These are phyloP conservation scores for Numenius phaeopus DNA, from an alignment of 2,797 vertebrate genomes.

Conservation along the genomic window DNA sequence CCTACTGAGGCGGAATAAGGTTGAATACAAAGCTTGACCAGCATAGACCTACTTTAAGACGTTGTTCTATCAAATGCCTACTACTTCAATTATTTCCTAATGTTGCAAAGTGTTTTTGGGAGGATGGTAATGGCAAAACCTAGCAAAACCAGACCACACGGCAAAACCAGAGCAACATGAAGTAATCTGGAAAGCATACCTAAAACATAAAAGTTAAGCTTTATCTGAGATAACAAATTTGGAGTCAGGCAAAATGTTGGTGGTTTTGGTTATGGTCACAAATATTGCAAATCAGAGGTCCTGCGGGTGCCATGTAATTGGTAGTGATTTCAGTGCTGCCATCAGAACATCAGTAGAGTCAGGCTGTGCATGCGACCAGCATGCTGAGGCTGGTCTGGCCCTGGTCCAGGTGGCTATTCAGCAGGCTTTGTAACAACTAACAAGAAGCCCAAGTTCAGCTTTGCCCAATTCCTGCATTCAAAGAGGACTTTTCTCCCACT, in stretches of 20 bases:
- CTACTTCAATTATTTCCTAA: neutral
- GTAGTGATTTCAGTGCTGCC: neutral
- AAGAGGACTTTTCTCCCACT: neutral
- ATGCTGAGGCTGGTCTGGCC: neutral
- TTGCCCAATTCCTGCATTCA: accelerated
- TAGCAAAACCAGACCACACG: neutral
- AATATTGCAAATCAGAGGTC: neutral
- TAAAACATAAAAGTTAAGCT: neutral
- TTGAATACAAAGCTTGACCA: neutral
- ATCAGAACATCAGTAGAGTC: accelerated
- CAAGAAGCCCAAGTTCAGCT: neutral
- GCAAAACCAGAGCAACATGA: neutral
- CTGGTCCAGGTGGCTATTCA: neutral
- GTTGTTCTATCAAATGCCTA: neutral
- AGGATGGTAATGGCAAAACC: neutral
- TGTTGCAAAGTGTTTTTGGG: neutral
- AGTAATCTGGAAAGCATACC: neutral
- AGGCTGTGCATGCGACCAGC: neutral
- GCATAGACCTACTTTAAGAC: neutral
- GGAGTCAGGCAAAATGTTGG: neutral
- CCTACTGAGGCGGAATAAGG: too few species aligned
- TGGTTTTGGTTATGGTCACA: neutral
- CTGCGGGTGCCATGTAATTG: accelerated
- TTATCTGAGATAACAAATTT: neutral
- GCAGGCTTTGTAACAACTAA: neutral